These are phyloP conservation scores for Epistrophe grossulariae DNA, from an alignment of 2,888 invertebrate genomes.

Conservation along the genomic window DNA sequence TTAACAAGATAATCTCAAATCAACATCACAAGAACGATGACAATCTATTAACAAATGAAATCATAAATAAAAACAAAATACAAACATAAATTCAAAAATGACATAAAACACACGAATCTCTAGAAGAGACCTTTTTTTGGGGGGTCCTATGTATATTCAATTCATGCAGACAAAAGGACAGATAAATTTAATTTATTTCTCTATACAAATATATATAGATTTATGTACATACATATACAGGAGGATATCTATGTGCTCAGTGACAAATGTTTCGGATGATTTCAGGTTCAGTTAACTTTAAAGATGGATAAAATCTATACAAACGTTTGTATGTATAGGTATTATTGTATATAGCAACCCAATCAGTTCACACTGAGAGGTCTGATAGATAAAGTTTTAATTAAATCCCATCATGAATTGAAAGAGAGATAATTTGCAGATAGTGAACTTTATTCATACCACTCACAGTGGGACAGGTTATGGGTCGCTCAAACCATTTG, in stretches of 20 bases:
- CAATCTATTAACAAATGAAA: slow-evolving; percentile 12
- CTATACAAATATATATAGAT: background rate
- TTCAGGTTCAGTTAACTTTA: slow-evolving; percentile 2
- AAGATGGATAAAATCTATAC: background rate
- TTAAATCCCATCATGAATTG: slow-evolving; percentile 21
- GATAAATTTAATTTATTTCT: background rate
- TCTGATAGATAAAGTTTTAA: slow-evolving; percentile 23
- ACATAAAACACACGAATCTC: background rate
- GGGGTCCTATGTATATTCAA: background rate
- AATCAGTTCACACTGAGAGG: slow-evolving; percentile 4
- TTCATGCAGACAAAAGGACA: slow-evolving; percentile 5
- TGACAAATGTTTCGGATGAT: slow-evolving; percentile 14
- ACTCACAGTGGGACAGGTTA: background rate
- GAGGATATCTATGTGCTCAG: background rate
- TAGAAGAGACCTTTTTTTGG: background rate
- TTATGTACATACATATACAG: background rate
- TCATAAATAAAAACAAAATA: slow-evolving; percentile 17
- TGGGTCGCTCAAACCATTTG: no score
- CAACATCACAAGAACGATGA: background rate
- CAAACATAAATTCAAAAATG: background rate
- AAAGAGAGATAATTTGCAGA: background rate
- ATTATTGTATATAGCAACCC: background rate
- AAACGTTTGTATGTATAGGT: background rate
- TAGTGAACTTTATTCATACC: background rate
- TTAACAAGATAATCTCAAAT: slow-evolving; percentile 10